Percentiles rank a stretch among this genome's conserved stretches.
Conservation (phyloP, 2,113 vertebrate genomes). For the Chauna torquata region DNA sequence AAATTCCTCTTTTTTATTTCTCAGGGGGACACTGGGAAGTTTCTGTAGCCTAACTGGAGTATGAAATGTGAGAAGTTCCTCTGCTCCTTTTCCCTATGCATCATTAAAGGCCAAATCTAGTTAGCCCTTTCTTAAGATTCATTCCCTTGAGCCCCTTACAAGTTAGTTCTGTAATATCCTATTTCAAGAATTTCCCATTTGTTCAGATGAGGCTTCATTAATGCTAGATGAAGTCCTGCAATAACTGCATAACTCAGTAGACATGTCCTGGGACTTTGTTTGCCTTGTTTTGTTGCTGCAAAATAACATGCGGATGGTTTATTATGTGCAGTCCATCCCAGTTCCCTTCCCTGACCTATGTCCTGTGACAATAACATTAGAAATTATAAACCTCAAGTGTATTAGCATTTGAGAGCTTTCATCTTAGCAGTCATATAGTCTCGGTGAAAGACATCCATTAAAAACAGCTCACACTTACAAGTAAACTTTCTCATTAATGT, state of each 20-base stretch:
- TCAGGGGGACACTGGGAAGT: neutral
- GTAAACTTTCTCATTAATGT: neutral
- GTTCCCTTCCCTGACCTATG: slow-evolving; percentile 27
- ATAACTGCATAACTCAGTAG: neutral
- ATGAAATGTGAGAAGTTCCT: slow-evolving; percentile 21
- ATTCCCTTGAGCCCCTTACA: neutral
- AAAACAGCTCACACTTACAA: neutral
- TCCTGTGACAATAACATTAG: slow-evolving; percentile 26
- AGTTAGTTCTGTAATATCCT: neutral
- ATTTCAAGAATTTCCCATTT: slow-evolving; percentile 19
- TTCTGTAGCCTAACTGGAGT: neutral
- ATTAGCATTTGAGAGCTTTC: slow-evolving; percentile 41
- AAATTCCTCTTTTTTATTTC: neutral
- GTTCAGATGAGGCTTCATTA: slow-evolving; percentile 10
- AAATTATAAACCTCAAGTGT: slow-evolving; percentile 15
- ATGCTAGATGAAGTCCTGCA: neutral
- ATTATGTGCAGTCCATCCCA: neutral
- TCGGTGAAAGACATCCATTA: slow-evolving; percentile 2
- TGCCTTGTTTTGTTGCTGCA: neutral
- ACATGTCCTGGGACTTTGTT: neutral
- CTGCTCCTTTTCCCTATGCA: neutral
- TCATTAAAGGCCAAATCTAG: slow-evolving; percentile 4
- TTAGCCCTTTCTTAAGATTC: neutral
- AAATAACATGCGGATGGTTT: slow-evolving; percentile 34
- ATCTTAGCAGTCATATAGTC: neutral